These are phyloP conservation scores for Steinernema feltiae DNA, from an alignment of 1,140 invertebrate genomes.

Conservation along the genomic window DNA sequence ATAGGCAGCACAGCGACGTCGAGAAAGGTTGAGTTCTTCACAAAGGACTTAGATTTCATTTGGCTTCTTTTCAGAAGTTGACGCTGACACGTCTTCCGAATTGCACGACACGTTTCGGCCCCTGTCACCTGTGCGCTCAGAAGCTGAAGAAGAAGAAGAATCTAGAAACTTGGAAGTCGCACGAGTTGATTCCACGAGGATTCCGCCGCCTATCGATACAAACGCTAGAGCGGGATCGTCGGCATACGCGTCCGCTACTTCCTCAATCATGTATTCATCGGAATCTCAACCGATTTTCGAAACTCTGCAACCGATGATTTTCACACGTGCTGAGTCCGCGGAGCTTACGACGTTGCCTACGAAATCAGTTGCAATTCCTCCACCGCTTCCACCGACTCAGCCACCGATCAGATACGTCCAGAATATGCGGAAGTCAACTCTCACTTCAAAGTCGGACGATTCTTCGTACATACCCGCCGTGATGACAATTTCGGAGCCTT, in stretches of 20 bases:
- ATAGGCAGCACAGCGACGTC: conserved; percentile 80
- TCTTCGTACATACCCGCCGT: not conserved
- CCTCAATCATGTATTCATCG: not conserved
- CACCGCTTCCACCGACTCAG: not conserved
- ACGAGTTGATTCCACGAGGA: not conserved
- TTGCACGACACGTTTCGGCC: not conserved
- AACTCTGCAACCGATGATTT: not conserved
- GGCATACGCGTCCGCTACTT: not conserved
- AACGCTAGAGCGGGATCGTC: not conserved
- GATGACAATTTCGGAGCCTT: not conserved
- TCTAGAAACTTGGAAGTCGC: not conserved
- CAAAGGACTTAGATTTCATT: not conserved
- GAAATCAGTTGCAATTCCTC: not conserved
- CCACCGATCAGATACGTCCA: not conserved
- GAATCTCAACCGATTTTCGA: not conserved
- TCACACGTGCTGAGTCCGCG: not conserved
- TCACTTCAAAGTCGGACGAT: not conserved
- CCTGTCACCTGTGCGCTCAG: not conserved
- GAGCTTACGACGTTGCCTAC: not conserved
- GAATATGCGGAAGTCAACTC: not conserved
- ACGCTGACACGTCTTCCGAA: conserved; percentile 26
- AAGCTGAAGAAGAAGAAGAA: not conserved
- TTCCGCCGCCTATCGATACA: not conserved
- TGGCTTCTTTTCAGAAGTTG: conserved; percentile 23
- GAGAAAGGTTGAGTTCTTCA: conserved; percentile 65